phyloP scores from a whole-genome alignment of 2,113 vertebrate genomes.

The Phrynocephalus versicolor region DNA sequence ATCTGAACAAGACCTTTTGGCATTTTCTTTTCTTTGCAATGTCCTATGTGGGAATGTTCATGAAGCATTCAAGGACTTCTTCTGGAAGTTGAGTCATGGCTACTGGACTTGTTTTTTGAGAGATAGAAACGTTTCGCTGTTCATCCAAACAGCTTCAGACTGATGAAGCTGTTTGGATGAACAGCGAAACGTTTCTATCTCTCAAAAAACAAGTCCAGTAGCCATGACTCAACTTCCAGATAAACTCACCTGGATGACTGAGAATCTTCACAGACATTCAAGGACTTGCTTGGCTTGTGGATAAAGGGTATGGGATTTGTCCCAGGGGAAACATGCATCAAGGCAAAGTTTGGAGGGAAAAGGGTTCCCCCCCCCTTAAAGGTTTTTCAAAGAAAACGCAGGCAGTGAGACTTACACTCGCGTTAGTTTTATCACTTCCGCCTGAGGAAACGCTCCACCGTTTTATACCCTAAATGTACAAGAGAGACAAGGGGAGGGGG shows the following conservation, averaged over 20 bases:
- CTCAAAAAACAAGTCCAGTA: no score
- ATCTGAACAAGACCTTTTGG: background rate
- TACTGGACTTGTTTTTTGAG: no score
- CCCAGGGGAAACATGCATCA: background rate
- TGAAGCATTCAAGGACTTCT: background rate
- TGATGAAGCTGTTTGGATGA: no score
- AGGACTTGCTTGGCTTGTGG: slow-evolving; percentile 16
- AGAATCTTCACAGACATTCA: no score
- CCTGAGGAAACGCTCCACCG: slow-evolving; percentile 83
- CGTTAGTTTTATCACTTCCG: slow-evolving; percentile 85
- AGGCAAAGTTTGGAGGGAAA: background rate
- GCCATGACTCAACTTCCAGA: no score
- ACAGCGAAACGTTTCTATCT: no score
- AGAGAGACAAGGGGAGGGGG: slow-evolving; percentile 46
- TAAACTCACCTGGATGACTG: no score
- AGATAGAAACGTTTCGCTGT: no score
- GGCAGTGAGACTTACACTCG: slow-evolving; percentile 74
- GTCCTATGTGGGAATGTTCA: background rate
- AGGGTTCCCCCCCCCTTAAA: no score
- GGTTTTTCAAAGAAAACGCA: slow-evolving; percentile 15
- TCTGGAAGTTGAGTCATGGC: no score
- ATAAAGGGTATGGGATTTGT: slow-evolving; percentile 1
- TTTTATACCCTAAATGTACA: slow-evolving; percentile 78
- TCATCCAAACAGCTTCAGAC: no score
- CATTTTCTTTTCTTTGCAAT: background rate